Evolutionary conservation across 1,140 invertebrate genomes (phyloP), one percentile per base, ranked within the genome.

Genomic region (Ceratina calcarata): DNA sequence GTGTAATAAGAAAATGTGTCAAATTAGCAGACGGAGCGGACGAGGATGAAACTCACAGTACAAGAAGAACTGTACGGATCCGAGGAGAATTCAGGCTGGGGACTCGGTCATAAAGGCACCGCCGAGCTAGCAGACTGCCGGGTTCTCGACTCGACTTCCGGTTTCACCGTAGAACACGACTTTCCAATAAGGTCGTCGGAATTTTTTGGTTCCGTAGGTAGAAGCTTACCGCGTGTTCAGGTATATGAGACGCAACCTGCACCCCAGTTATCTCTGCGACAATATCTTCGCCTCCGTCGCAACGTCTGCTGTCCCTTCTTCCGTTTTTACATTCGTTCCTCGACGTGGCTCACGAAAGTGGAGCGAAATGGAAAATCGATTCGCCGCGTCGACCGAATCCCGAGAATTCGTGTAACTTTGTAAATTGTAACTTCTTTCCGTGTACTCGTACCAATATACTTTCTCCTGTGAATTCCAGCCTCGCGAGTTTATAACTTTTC

Each of bases 121-220:
- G 18, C 4, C 32, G 16, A 13, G 13, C 53, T 37, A 37, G 0
- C 51, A 12, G 74, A n/a, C 74, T 32, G n/a, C 16, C 70, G 27
- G 60, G 22, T 10, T 58, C 51, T 73, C 51, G 24, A 45, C 10
- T 45, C 66, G 85, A 91, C 90, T 91, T 91, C 90, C 90, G 90
- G 90, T 91, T 91, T 90, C 83, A 86, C 74, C 55, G 68, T 66
- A 77, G 83, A 88, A 91, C 90, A 91, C 87, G 89, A 91, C 90
- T 91, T 91, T 91, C 87, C 90, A 91, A 91, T 91, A 91, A 90
- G 83, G 81, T 81, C 82, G 89, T 77, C 62, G 73, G 37, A 45
- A 45, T 45, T 45, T 45, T 45, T 45, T 45, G 10, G 37, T 45
- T 45, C 37, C 37, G 37, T 45, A 45, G 37, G 37, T 45, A 45